A percentile compares a stretch with the other conserved stretches of the same genome.
Evolutionary conservation across 2,888 invertebrate species (phyloP).

Genomic region (Aquatica leii): DNA sequence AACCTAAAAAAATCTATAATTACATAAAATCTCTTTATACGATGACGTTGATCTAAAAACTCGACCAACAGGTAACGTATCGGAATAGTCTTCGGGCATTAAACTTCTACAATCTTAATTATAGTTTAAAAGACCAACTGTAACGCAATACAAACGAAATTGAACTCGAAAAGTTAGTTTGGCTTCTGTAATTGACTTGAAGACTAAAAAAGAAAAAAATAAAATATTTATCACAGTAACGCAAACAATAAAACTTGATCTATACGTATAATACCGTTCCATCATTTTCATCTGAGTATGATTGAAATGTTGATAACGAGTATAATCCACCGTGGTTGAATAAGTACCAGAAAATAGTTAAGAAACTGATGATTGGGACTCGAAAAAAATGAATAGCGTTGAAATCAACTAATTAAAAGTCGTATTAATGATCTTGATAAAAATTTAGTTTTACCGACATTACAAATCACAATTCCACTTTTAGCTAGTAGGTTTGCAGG

Average conservation of each 20-base stretch:
- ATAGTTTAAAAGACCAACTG: constrained; percentile 88
- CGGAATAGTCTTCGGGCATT: constrained; percentile 93
- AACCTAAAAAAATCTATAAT: background rate
- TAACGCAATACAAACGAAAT: constrained; percentile 82
- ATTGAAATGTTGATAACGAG: constrained; percentile 94
- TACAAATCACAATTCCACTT: constrained; percentile 56
- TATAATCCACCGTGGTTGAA: constrained; percentile 99
- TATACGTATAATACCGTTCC: constrained; percentile 52
- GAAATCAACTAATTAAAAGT: constrained; percentile 69
- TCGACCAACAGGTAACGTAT: constrained; percentile 79
- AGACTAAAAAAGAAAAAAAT: constrained; percentile 59
- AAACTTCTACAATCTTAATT: constrained; percentile 92
- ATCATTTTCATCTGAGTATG: constrained; percentile 68
- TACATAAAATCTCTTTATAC: constrained; percentile 79
- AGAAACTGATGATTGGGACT: constrained; percentile 76
- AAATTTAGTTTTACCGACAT: constrained; percentile 49
- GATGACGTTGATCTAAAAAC: constrained; percentile 90
- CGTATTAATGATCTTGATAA: constrained; percentile 71
- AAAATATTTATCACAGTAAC: constrained; percentile 47
- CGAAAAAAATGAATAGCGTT: constrained; percentile 71
- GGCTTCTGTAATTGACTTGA: constrained; percentile 60
- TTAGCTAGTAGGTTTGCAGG: constrained; percentile 59
- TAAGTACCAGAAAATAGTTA: constrained; percentile 96
- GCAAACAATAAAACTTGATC: constrained; percentile 22
- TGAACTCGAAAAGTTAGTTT: constrained; percentile 72